Evolutionary conservation across 2,113 vertebrate species (phyloP).

Genomic region (Aphelocoma coerulescens): DNA sequence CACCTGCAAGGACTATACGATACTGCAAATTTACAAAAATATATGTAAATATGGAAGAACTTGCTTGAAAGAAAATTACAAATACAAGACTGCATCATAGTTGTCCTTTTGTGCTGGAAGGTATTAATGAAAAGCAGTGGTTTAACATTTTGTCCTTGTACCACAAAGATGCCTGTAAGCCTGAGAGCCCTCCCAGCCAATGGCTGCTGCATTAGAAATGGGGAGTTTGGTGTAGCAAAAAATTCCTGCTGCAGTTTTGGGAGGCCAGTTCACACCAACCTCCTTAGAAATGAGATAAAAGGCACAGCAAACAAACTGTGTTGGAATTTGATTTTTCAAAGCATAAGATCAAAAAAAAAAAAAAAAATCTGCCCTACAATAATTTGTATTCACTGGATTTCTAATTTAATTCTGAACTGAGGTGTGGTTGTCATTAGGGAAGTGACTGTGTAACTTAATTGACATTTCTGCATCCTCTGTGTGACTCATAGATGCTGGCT

Average conservation of each 20-base stretch:
- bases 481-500: constrained; percentile 34
- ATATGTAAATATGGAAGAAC: not conserved
- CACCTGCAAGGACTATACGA: not conserved
- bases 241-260: not conserved
- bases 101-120: not conserved
- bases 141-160: not conserved
- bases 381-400: constrained; percentile 6
- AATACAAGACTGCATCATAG: not conserved
- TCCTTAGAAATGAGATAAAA: not conserved
- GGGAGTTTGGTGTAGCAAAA: not conserved
- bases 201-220: not conserved
- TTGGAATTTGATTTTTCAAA: not conserved
- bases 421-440: constrained; percentile 49
- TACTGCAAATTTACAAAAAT: not conserved
- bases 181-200: not conserved
- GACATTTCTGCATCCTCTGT: constrained; percentile 53
- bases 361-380: not conserved
- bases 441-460: constrained; percentile 40
- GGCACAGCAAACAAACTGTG: fast-evolving
- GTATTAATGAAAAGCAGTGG: not conserved
- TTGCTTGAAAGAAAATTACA: not conserved
- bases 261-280: not conserved
- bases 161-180: not conserved
- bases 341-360: not conserved
- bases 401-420: constrained; percentile 53